Evolutionary conservation across 2,888 invertebrate genomes (phyloP), one percentile per base, ranked within the genome.

Genomic region (Cerastis rubricosa): DNA sequence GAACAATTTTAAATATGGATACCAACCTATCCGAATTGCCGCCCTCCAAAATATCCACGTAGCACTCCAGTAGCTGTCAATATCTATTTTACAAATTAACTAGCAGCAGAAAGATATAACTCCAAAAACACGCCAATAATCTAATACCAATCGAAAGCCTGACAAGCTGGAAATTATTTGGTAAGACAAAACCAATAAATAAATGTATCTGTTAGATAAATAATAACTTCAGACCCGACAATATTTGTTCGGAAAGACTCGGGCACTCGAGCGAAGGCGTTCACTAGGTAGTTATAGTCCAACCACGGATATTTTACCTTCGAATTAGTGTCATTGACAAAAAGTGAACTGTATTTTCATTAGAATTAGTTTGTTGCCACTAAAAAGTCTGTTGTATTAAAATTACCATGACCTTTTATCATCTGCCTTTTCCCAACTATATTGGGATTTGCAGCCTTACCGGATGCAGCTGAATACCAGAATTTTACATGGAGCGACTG

Each of bases 141-240:
- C 14, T 51, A 77, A 80, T 57, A 63, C 29, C 63, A 69, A 65
- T 63, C 63, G 63, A 71, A 66, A 67, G n/a, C 35, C 35, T 49
- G 63, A 79, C 64, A 85, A 43, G 51, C 57, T 83, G 63, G 66
- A 83, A 82, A 83, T 85, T 47, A 83, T 85, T 85, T 51, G 49
- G 17, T 17, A 29, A 51, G 83, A 83, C 86, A 83, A 35, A 70
- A 70, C 69, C 83, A 82, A 85, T 85, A 85, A 72, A 83, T 76
- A 85, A 74, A 68, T 76, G 54, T 85, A 63, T 70, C 67, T 47
- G n/a, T 54, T 59, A n/a, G 45, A 54, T 59, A 61, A 76, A 54
- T 66, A 78, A 78, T 64, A 74, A 74, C 45, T 66, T 51, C n/a
- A 40, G 25, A 61, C 25, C 51, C 40, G 65, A 83, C 51, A 83